Evolutionary conservation across 2,888 invertebrate species (phyloP).

Genomic region (Erpobdella octoculata): DNA sequence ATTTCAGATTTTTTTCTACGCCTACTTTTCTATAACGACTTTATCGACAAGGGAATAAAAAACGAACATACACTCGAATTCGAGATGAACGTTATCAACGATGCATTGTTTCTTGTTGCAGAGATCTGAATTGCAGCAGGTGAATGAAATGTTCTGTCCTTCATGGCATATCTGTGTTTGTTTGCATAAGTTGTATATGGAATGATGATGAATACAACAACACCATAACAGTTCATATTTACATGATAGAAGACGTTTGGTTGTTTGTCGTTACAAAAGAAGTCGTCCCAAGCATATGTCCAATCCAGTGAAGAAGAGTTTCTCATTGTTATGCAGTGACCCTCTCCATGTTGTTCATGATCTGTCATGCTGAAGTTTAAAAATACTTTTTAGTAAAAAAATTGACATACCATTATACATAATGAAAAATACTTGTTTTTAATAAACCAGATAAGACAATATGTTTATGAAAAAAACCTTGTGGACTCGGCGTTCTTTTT

Average conservation of each 20-base stretch:
- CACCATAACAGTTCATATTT: neutral
- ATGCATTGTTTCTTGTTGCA: neutral
- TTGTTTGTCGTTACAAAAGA: neutral
- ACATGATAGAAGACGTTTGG: neutral
- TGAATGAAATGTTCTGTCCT: neutral
- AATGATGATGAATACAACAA: neutral
- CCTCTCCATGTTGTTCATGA: too few species aligned
- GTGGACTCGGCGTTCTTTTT: too few species aligned
- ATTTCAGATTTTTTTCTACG: too few species aligned
- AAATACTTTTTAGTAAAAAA: neutral
- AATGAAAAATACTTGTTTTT: too few species aligned
- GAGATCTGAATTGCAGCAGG: neutral
- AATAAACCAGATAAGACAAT: too few species aligned
- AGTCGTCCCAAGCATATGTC: neutral
- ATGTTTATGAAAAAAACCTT: too few species aligned
- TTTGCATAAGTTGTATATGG: neutral
- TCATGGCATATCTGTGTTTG: neutral
- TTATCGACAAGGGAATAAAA: too few species aligned
- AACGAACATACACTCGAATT: neutral
- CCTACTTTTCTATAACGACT: too few species aligned
- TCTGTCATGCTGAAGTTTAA: neutral
- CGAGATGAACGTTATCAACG: neutral
- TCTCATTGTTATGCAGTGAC: neutral
- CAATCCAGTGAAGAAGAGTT: neutral
- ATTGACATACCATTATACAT: neutral